Base-by-base conservation (phyloP, 2,113 vertebrate species). In the Aldabrachelys gigantea region DNA sequence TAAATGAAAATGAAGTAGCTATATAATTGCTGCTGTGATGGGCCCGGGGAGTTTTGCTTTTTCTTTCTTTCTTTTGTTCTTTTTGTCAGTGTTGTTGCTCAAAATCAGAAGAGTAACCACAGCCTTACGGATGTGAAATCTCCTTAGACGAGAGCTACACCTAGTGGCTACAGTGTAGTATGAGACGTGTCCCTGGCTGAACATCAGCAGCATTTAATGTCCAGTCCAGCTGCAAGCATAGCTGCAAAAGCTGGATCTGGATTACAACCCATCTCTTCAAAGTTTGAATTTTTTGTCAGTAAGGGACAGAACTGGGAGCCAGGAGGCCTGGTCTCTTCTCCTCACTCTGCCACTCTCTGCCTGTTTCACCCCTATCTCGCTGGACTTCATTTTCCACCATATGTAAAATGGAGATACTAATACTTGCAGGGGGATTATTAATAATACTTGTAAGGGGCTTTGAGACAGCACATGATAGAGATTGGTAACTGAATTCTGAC, bases 131-230 rank as follows among this genome's bases (percentile, higher is more conserved):
- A n/a, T 54, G 62, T 12, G 16, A 50, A 85, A 53, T 69, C 38
- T 93, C 56, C 88, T 88, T 94, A 89, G 52, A 38, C 31, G 9
- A 89, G 82, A 78, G 85, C 89, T 91, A 88, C 84, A 88, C 80
- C 81, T 89, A 91, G 86, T 83, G 88, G 72, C 82, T 38, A 27
- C 62, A 80, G 8, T 5, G n/a, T 41, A 50, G 57, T 56, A 88
- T 88, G 85, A 69, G 75, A 53, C 14, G 1, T 31, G 27, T 41
- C 53, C 50, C 12, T 29, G 13, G 29, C 38, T 49, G 14, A 76
- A 80, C 47, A 47, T 31, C n/a, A 22, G 52, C 38, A 53, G 14
- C 24, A 4, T 24, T 5, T n/a, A 25, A 41, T 44, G 25, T 53
- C 53, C 27, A 53, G 24, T 41, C 50, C 62, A 38, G 31, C 12